Evolutionary conservation across 2,113 vertebrate genomes (phyloP).

Genomic region (Barnardius zonarius): DNA sequence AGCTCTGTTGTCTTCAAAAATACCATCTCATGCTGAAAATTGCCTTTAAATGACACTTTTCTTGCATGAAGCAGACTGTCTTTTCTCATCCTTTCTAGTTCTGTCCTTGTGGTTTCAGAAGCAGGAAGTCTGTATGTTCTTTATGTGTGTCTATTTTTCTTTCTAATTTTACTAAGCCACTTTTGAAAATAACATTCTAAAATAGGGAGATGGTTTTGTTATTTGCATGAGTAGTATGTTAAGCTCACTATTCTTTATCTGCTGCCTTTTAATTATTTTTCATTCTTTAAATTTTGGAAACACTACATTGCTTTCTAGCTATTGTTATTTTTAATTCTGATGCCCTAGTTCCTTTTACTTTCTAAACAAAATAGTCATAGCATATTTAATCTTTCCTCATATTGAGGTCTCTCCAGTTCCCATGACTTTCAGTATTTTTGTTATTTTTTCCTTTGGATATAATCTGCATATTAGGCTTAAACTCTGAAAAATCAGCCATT

Average conservation of each 20-base stretch:
- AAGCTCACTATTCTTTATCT: background rate
- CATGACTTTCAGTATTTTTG: slow-evolving; percentile 62
- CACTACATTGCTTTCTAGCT: slow-evolving; percentile 6
- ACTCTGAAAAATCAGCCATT: background rate
- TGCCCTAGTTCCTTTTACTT: slow-evolving; percentile 35
- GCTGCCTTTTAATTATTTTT: slow-evolving; percentile 36
- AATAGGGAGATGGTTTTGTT: background rate
- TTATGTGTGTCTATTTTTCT: background rate
- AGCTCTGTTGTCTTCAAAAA: background rate
- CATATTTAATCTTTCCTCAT: slow-evolving; percentile 44
- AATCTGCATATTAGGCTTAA: slow-evolving; percentile 52
- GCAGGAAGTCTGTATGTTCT: background rate
- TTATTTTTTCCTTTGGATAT: slow-evolving; percentile 30
- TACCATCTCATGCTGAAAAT: background rate
- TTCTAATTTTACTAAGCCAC: background rate
- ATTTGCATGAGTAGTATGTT: background rate
- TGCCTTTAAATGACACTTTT: background rate
- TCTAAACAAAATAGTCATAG: slow-evolving; percentile 37
- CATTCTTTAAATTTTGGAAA: slow-evolving; percentile 35
- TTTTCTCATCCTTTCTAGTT: background rate
- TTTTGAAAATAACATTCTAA: background rate
- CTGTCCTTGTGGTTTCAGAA: background rate
- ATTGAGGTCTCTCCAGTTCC: slow-evolving; percentile 31
- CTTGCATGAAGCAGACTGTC: background rate
- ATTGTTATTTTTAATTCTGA: slow-evolving; percentile 59